Percentiles rank a stretch among this genome's conserved stretches.
phyloP scores from a whole-genome alignment of 2,888 invertebrate genomes.

The Drosophila mettleri region DNA sequence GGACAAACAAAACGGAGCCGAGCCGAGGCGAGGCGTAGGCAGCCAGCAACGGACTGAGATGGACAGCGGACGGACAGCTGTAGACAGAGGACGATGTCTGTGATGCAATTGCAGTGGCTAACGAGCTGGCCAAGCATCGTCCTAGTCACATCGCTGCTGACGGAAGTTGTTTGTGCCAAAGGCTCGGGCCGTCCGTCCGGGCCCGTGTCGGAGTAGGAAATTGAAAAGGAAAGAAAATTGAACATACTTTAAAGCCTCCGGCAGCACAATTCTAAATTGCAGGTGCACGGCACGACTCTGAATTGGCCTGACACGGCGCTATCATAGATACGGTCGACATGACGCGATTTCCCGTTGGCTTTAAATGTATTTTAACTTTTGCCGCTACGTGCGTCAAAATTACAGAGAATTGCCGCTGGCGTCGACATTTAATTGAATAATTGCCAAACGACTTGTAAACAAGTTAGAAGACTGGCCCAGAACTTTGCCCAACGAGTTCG shows the following conservation, averaged over 20 bases:
- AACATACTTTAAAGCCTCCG: conserved; percentile 59
- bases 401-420: conserved; percentile 55
- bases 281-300: conserved; percentile 27
- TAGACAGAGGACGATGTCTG: conserved; percentile 25
- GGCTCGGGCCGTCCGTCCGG: conserved; percentile 39
- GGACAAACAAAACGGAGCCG: conserved; percentile 52
- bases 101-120: conserved; percentile 68
- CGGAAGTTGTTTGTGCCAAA: conserved; percentile 67
- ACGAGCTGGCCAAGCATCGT: conserved; percentile 44
- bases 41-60: conserved; percentile 2
- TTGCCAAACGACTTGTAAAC: conserved; percentile 76
- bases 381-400: conserved; percentile 51
- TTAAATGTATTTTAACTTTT: conserved; percentile 61
- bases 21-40: not conserved
- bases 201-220: conserved; percentile 61
- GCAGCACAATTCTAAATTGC: conserved; percentile 32
- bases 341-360: conserved; percentile 62
- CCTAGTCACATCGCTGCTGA: conserved; percentile 18
- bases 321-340: conserved; percentile 20
- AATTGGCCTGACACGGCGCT: not conserved
- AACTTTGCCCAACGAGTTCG: conserved; percentile 48
- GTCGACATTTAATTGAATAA: conserved; percentile 72
- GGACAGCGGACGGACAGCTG: conserved; percentile 1
- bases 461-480: conserved; percentile 47
- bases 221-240: conserved; percentile 62